Evolutionary conservation across 2,113 vertebrate genomes (phyloP).

Genomic region (Varanus salvator): DNA sequence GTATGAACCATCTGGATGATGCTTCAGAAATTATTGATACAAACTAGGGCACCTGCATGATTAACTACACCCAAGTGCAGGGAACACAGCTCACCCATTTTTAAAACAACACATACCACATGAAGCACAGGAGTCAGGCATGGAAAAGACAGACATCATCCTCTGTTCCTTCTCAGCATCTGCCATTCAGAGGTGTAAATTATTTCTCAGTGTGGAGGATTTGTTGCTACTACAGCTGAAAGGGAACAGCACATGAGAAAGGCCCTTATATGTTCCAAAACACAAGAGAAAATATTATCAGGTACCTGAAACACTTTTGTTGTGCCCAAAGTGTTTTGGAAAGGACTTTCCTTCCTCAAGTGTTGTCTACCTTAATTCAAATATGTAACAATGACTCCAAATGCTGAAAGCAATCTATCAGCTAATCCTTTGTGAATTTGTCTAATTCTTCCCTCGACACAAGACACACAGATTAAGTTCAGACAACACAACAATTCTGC

Average conservation of each 20-base stretch:
- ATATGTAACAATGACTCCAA: too few relatives aligned
- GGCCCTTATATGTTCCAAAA: background rate
- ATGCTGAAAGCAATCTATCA: background rate
- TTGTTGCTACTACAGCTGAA: background rate
- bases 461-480: too few relatives aligned
- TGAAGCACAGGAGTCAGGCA: background rate
- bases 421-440: background rate
- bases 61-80: background rate
- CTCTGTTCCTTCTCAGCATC: background rate
- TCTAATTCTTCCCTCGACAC: background rate
- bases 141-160: background rate
- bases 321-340: too few relatives aligned
- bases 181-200: background rate
- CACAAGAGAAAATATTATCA: too few relatives aligned
- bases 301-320: too few relatives aligned
- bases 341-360: too few relatives aligned
- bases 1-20: background rate
- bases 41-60: background rate
- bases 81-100: background rate
- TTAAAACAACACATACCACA: background rate
- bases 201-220: background rate
- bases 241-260: background rate
- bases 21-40: background rate
- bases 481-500: too few relatives aligned
- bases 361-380: too few relatives aligned